Evolutionary conservation across 2,888 invertebrate genomes (phyloP), one percentile per base, ranked within the genome.

Genomic region (Leptopilina syphax): DNA sequence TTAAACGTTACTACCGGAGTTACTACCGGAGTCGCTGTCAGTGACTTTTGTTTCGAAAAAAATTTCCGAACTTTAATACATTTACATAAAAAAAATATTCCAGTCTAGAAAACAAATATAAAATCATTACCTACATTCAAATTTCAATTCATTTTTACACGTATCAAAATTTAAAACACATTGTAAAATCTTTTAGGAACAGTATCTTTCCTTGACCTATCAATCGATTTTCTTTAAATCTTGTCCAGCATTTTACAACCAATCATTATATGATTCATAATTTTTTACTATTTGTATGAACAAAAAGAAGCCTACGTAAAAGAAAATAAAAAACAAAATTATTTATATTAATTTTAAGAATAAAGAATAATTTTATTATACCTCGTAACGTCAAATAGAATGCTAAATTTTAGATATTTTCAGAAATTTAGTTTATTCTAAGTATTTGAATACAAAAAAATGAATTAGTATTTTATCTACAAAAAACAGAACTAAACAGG

Each of bases 131-230:
- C 7, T 47, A 12, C 50, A 50, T 57, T 34, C 3, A 9, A 73
- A 73, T 73, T 57, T n/a, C 9, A 73, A 73, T 34, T 73, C n/a
- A 9, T 13, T 6, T 54, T 73, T 73, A 3, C n/a, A 57, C n/a
- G 34, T 73, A 34, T 34, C 34, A n/a, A 73, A 73, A 73, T 73
- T 73, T 73, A 73, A 57, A 18, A 57, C 57, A 57, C 34, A n/a
- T 73, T 73, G n/a, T 73, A 57, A 73, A 73, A 73, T 73, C 73
- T 73, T 57, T 12, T 34, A n/a, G 57, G 73, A 73, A 54, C 27
- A 70, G 70, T 70, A 54, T 70, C 54, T 70, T 54, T 54, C 70
- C 70, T 70, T 70, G 70, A 70, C 70, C 70, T 70, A 54, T 70
- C 70, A 70, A 70, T 70, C 54, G 70, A 70, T 70, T 70, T 70